These are phyloP conservation scores for Ameiurus melas DNA, from an alignment of 2,113 vertebrate genomes.

Conservation along the genomic window DNA sequence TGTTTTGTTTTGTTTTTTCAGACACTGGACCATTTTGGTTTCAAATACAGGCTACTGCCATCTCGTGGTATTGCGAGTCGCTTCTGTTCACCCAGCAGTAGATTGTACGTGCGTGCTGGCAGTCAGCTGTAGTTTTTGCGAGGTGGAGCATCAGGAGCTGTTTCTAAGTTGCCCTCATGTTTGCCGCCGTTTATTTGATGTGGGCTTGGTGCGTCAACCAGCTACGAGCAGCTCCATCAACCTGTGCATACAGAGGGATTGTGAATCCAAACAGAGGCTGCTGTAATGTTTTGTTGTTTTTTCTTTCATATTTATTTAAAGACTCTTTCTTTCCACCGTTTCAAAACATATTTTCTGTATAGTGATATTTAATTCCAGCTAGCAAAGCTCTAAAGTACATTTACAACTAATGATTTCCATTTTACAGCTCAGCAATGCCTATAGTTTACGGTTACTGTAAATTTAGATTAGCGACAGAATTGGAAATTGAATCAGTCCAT, in stretches of 20 bases:
- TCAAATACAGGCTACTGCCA: not conserved
- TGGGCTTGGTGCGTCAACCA: slow-evolving; percentile 12
- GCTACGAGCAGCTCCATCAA: slow-evolving; percentile 33
- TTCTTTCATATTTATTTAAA: not conserved
- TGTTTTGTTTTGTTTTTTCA: not conserved
- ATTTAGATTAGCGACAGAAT: not conserved
- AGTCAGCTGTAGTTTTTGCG: not conserved
- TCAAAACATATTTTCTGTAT: not conserved
- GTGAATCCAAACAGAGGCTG: not conserved
- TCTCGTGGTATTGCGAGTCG: not conserved
- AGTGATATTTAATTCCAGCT: not conserved
- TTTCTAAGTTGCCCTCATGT: slow-evolving; percentile 28
- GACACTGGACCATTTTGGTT: not conserved
- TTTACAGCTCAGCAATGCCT: not conserved
- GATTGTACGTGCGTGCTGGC: not conserved
- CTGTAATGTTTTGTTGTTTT: not conserved
- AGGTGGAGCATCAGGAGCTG: not conserved
- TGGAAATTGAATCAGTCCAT: not conserved
- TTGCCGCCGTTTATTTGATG: slow-evolving; percentile 28
- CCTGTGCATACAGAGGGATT: slow-evolving; percentile 9
- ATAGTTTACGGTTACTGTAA: not conserved
- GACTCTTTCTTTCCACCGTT: not conserved
- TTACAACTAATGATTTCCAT: not conserved
- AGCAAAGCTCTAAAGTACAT: not conserved
- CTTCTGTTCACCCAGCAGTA: not conserved